Evolutionary conservation across 2,888 invertebrate species (phyloP), one percentile per base, ranked within the genome.

Genomic region (Formica aserva): DNA sequence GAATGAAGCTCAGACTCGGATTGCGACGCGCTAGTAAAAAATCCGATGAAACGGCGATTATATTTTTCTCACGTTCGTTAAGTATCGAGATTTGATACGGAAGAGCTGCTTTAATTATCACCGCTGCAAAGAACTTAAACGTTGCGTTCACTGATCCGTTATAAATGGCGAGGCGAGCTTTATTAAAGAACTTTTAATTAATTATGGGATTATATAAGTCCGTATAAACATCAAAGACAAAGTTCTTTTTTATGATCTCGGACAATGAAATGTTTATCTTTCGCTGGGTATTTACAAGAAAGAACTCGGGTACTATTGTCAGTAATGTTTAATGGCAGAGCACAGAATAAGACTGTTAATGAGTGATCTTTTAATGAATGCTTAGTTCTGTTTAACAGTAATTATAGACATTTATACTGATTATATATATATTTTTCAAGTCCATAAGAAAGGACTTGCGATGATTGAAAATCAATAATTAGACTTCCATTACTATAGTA

Each of bases 171-270:
- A 60, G 45, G 18, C 45, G 45, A 72, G 60, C 72, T 72, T 80
- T 78, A 71, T 60, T 60, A 72, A 71, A 80, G 78, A 80, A 80
- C 60, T 80, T 80, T 80, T 80, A 80, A 80, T 80, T 80, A 80
- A 80, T 80, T 80, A 80, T 48, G 60, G 60, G 35, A 71, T 71
- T 78, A 60, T 71, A 26, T 60, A 35, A 26, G 35, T 60, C 11
- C 55, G 45, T n/a, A 62, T 35, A 72, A 71, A 48, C 18, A 69
- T 57, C n/a, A 13, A 55, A 18, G 32, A 32, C 15, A n/a, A 35
- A 78, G 2, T 32, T 69, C n/a, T 11, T 45, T 80, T 71, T 72
- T 26, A 62, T 72, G 45, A 71, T n/a, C 41, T 26, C 60, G 48
- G 13, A 13, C 35, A 62, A 80, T 72, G 69, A 62, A 71, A 80